phyloP scores from a whole-genome alignment of 2,797 vertebrate species.

The Linurgus olivaceus region DNA sequence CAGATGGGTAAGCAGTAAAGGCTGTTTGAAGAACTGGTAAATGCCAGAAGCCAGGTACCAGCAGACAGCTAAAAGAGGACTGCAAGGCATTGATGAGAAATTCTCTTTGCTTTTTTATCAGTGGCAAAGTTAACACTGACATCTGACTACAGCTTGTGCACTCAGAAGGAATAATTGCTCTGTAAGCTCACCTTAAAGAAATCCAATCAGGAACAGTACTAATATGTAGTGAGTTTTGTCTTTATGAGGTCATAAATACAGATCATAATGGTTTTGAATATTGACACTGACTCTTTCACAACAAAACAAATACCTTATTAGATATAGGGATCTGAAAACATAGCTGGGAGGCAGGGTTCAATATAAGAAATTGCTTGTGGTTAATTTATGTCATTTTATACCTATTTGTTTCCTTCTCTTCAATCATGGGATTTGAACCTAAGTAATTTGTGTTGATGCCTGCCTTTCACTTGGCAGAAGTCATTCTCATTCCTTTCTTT shows the following conservation, averaged over 20 bases:
- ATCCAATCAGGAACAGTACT: not conserved
- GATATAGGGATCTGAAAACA: not conserved
- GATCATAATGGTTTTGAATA: slow-evolving; percentile 8
- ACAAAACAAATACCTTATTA: not conserved
- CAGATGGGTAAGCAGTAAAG: slow-evolving; percentile 20
- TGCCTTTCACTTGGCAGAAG: not conserved
- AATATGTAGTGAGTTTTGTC: slow-evolving; percentile 44
- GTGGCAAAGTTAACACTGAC: not conserved
- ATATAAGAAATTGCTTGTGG: not conserved
- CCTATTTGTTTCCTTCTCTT: not conserved
- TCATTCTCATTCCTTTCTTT: not conserved
- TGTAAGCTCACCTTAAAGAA: slow-evolving; percentile 48
- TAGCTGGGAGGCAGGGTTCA: not conserved
- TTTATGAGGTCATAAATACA: slow-evolving; percentile 61
- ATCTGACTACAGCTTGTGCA: not conserved
- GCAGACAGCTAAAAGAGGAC: slow-evolving; percentile 38
- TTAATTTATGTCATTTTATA: not conserved
- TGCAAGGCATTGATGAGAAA: slow-evolving; percentile 34
- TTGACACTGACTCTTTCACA: slow-evolving; percentile 13
- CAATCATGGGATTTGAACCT: not conserved
- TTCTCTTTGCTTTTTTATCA: slow-evolving; percentile 56
- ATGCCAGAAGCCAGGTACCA: not conserved
- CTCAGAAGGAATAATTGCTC: slow-evolving; percentile 19
- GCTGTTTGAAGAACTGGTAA: slow-evolving; percentile 22
- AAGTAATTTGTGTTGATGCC: not conserved